Conservation (phyloP, 2,888 invertebrate species). For the Spisula subtruncata region DNA sequence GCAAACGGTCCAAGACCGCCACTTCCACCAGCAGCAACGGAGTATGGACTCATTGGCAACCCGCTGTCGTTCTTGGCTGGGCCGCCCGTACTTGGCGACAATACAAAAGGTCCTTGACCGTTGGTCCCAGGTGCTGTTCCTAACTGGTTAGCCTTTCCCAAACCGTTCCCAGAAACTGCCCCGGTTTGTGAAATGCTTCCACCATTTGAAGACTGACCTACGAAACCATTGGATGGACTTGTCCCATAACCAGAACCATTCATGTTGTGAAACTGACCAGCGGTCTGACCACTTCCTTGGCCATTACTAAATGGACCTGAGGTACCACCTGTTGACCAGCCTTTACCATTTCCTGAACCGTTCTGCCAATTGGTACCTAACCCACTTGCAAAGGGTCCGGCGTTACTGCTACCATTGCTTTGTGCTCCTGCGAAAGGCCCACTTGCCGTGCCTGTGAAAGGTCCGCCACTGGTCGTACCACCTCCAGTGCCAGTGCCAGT, state of each 20-base stretch:
- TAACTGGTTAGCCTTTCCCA: slow-evolving; percentile 25
- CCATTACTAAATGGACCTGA: slow-evolving; percentile 59
- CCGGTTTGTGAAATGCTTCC: slow-evolving; percentile 40
- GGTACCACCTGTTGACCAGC: slow-evolving; percentile 56
- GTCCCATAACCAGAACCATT: slow-evolving; percentile 49
- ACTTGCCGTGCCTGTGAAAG: slow-evolving; percentile 18
- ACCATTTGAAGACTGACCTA: background rate
- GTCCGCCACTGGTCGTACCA: slow-evolving; percentile 27
- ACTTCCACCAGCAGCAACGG: slow-evolving; percentile 47
- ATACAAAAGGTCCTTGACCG: slow-evolving; percentile 66
- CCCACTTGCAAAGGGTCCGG: slow-evolving; percentile 58
- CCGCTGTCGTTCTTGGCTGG: slow-evolving; percentile 51
- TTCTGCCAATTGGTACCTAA: slow-evolving; percentile 49
- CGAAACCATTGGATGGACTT: slow-evolving; percentile 41
- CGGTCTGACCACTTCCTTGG: slow-evolving; percentile 54
- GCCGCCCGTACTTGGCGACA: slow-evolving; percentile 51
- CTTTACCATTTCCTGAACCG: slow-evolving; percentile 57
- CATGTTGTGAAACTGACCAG: slow-evolving; percentile 54
- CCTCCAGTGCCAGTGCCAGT: slow-evolving; percentile 27
- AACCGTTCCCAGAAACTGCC: slow-evolving; percentile 26
- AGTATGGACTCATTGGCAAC: slow-evolving; percentile 60
- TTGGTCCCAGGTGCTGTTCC: slow-evolving; percentile 64
- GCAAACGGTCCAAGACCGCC: slow-evolving; percentile 57
- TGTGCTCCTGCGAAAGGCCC: slow-evolving; percentile 12
- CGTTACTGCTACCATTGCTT: slow-evolving; percentile 29